These are phyloP conservation scores for Melieria omissa DNA, from an alignment of 2,888 invertebrate genomes.

Conservation along the genomic window DNA sequence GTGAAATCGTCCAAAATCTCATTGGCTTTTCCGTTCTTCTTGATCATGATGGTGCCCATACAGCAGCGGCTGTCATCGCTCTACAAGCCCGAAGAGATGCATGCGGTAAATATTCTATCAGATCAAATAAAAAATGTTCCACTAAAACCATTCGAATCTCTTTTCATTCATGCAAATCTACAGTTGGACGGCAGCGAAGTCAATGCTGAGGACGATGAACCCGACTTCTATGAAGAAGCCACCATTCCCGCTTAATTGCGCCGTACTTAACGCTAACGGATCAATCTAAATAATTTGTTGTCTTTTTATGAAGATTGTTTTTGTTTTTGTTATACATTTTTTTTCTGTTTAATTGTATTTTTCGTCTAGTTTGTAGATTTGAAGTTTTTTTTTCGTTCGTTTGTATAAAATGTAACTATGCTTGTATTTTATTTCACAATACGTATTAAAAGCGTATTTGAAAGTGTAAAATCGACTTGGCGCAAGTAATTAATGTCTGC, in stretches of 20 bases:
- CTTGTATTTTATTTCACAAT: too few relatives aligned
- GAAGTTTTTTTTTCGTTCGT: too few relatives aligned
- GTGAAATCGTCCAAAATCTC: constrained; percentile 92
- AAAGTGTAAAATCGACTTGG: too few relatives aligned
- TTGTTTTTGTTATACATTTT: not conserved
- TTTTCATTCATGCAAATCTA: constrained; percentile 43
- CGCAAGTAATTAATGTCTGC: too few relatives aligned
- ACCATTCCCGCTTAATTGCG: constrained; percentile 78
- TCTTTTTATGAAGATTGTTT: constrained; percentile 27
- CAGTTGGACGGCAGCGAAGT: constrained; percentile 89
- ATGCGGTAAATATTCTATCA: constrained; percentile 75
- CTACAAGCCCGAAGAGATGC: constrained; percentile 84
- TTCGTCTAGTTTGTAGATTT: too few relatives aligned
- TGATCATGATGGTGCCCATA: constrained; percentile 91
- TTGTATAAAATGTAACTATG: too few relatives aligned
- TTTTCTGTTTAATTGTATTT: too few relatives aligned
- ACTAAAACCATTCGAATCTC: not conserved
- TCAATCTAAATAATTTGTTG: constrained; percentile 36
- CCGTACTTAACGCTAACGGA: not conserved
- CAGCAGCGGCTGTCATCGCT: constrained; percentile 77
- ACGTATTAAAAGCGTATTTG: too few relatives aligned
- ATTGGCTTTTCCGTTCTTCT: constrained; percentile 92
- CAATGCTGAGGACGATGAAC: constrained; percentile 87
- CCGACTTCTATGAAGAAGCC: constrained; percentile 94
- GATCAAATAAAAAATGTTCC: not conserved